Conservation (phyloP, 1,140 invertebrate genomes). For the Paraescarpia echinospica region DNA sequence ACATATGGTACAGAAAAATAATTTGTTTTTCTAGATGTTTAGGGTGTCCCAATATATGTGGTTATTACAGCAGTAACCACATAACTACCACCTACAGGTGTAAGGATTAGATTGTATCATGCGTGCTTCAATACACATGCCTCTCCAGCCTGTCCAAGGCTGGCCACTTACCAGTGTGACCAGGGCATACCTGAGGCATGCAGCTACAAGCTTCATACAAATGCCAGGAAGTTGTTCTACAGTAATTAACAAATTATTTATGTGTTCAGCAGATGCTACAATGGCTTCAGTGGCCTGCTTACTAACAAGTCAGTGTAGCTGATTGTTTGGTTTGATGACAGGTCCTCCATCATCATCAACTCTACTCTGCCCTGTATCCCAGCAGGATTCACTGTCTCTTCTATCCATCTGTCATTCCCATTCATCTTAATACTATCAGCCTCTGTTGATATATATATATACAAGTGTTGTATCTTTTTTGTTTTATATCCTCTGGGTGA, state of each 20-base stretch:
- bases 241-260: slow-evolving; percentile 2
- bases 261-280: not conserved
- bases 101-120: not conserved
- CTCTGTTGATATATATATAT: not conserved
- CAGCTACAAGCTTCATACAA: not conserved
- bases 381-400: not conserved
- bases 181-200: not conserved
- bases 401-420: not conserved
- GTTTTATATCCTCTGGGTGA: too few species aligned
- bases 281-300: not conserved
- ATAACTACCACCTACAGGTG: not conserved
- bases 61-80: not conserved
- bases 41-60: too few species aligned
- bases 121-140: not conserved
- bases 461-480: too few species aligned
- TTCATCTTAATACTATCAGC: not conserved
- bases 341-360: not conserved
- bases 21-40: too few species aligned
- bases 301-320: not conserved
- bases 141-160: not conserved
- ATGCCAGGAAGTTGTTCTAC: not conserved
- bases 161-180: not conserved
- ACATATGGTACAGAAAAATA: too few species aligned
- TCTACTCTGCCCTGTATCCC: not conserved
- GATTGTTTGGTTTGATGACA: not conserved